phyloP scores from a whole-genome alignment of 2,888 invertebrate genomes.

The Campoplex capitator region DNA sequence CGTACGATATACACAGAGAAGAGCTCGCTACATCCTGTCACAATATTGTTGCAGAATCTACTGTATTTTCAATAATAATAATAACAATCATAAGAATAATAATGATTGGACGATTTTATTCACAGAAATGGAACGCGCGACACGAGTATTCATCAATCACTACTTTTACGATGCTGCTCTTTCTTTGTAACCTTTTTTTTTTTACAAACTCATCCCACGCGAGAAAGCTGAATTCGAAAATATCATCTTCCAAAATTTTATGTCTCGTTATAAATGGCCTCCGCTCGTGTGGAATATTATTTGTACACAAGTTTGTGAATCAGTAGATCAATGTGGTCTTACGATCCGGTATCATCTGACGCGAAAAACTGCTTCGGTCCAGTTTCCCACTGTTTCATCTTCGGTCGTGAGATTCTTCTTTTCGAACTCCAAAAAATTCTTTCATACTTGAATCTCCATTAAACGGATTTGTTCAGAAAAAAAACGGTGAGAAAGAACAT shows the following conservation, averaged over 20 bases:
- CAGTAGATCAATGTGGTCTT: no score
- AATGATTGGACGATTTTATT: conserved; percentile 45
- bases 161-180: conserved; percentile 39
- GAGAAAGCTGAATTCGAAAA: conserved; percentile 20
- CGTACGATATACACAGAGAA: not conserved
- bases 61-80: conserved; percentile 9
- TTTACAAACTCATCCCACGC: not conserved
- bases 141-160: conserved; percentile 51
- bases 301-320: no score
- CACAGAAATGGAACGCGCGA: conserved; percentile 29
- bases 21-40: conserved; percentile 16
- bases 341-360: no score
- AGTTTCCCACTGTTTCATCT: not conserved
- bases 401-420: not conserved
- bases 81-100: conserved; percentile 14
- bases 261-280: not conserved
- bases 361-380: no score
- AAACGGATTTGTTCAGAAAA: no score
- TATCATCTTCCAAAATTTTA: conserved; percentile 3
- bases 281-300: no score
- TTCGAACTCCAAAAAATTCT: not conserved
- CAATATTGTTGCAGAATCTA: conserved; percentile 45
- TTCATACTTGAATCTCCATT: not conserved
- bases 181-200: not conserved
- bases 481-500: no score